These are phyloP conservation scores for Halcyon smyrnensis DNA, from an alignment of 2,797 vertebrate species.

Conservation along the genomic window DNA sequence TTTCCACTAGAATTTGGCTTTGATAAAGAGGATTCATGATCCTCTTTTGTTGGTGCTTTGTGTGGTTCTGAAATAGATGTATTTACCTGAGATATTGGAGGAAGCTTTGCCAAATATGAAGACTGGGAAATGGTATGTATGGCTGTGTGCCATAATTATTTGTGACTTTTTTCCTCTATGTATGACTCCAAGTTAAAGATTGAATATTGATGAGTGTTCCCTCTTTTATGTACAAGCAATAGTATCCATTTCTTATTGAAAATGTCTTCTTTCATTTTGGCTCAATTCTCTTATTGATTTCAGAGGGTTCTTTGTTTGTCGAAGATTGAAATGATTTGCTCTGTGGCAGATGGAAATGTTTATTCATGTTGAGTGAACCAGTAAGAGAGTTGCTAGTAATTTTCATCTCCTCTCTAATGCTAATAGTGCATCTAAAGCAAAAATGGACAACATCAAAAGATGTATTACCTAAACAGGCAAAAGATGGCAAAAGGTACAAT, in stretches of 20 bases:
- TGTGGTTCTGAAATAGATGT: not conserved
- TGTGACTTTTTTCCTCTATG: not conserved
- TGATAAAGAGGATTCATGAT: not conserved
- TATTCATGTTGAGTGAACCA: slow-evolving; percentile 32
- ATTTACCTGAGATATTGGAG: not conserved
- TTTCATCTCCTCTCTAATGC: slow-evolving; percentile 5
- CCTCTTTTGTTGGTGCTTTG: not conserved
- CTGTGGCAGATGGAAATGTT: slow-evolving; percentile 33
- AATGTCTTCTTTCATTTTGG: slow-evolving; percentile 8
- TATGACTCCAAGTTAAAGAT: not conserved
- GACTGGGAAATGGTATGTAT: not conserved
- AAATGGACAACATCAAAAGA: not conserved
- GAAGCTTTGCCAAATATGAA: not conserved
- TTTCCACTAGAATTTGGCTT: not conserved
- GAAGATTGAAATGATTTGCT: not conserved
- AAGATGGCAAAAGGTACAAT: not conserved
- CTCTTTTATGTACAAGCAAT: not conserved
- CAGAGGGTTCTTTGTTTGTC: not conserved
- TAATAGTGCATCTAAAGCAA: slow-evolving; percentile 1
- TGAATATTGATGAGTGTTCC: not conserved
- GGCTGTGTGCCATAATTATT: not conserved
- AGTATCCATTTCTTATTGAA: not conserved
- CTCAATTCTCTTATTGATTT: not conserved
- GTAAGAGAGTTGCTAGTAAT: not conserved
- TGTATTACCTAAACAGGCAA: not conserved